Conservation (phyloP, 2,797 vertebrate species). For the Cossypha heuglini region DNA sequence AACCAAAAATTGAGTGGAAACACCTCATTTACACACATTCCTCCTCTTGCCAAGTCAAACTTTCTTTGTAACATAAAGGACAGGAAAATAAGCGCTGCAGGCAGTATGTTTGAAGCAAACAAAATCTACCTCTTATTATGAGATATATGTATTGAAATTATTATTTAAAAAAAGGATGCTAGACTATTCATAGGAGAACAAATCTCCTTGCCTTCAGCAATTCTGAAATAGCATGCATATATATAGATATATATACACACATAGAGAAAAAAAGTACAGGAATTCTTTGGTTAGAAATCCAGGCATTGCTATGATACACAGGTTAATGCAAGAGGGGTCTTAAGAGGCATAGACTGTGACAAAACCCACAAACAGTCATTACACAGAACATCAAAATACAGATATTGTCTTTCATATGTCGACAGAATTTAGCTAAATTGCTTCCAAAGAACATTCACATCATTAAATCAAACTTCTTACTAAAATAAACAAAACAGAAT, state of each 20-base stretch:
- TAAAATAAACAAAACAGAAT: neutral
- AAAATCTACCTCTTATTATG: neutral
- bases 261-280: accelerated
- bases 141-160: neutral
- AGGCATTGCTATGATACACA: neutral
- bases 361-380: neutral
- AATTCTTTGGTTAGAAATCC: neutral
- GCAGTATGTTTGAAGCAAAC: neutral
- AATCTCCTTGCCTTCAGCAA: neutral
- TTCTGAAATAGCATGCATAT: neutral
- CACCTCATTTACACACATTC: neutral
- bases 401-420: neutral
- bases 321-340: neutral
- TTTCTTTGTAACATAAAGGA: neutral
- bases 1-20: neutral
- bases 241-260: accelerated
- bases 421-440: neutral
- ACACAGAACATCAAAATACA: neutral
- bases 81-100: neutral
- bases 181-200: neutral
- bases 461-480: neutral
- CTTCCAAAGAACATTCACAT: neutral
- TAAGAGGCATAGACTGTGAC: neutral
- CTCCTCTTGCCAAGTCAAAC: neutral
- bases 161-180: neutral